These are phyloP conservation scores for Mormoops blainvillei DNA, from an alignment of 2,113 vertebrate genomes.

Conservation along the genomic window DNA sequence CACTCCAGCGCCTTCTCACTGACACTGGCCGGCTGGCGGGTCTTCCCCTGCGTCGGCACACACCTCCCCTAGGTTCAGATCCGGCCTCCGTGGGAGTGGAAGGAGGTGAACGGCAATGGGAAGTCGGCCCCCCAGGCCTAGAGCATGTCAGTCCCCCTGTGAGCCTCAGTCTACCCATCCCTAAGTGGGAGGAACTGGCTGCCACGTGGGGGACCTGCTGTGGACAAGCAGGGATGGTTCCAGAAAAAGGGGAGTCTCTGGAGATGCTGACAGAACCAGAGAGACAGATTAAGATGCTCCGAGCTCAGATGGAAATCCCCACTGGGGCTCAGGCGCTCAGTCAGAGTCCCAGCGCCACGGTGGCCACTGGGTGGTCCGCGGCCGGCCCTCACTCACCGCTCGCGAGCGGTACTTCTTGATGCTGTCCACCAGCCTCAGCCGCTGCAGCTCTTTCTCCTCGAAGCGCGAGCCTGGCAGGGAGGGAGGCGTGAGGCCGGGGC, in stretches of 20 bases:
- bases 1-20: accelerated
- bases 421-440: slow-evolving; percentile 89
- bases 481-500: background rate
- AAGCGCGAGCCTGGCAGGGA: slow-evolving; percentile 83
- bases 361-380: background rate
- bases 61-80: background rate
- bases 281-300: accelerated
- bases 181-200: too few species aligned
- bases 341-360: accelerated
- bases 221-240: background rate
- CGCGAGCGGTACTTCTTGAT: slow-evolving; percentile 91
- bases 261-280: too few species aligned
- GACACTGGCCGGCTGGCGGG: too few species aligned
- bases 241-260: background rate
- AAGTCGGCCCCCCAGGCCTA: background rate
- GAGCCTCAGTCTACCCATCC: background rate
- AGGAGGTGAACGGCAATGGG: background rate
- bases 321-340: accelerated
- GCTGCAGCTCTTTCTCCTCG: slow-evolving; percentile 87
- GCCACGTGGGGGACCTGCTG: accelerated
- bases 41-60: background rate
- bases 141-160: accelerated
- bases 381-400: slow-evolving; percentile 80
- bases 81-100: accelerated
- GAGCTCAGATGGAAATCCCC: background rate